These are phyloP conservation scores for Pseudachorutes palmiensis DNA, from an alignment of 1,140 invertebrate species.

Conservation along the genomic window DNA sequence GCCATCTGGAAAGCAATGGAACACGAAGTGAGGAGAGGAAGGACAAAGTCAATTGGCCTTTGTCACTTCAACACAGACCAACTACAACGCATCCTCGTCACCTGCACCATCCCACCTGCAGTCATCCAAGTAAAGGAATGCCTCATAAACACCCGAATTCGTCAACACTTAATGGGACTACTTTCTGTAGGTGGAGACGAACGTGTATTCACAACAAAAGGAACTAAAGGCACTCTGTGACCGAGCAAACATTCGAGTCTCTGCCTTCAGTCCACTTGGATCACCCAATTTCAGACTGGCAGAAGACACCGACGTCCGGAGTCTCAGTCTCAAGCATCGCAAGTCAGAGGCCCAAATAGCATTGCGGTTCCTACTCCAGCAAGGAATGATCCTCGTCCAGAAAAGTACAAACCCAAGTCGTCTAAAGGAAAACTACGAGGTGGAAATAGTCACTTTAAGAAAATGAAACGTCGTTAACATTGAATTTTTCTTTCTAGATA, in stretches of 20 bases:
- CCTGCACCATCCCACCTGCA: constrained; percentile 56
- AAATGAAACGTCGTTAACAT: neutral
- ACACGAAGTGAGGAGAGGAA: constrained; percentile 41
- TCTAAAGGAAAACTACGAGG: constrained; percentile 53
- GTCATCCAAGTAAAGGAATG: constrained; percentile 42
- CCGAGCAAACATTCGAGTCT: constrained; percentile 21
- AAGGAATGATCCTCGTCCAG: constrained; percentile 66
- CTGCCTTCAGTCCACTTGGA: neutral
- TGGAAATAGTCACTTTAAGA: constrained; percentile 11
- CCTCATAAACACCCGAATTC: too few relatives aligned
- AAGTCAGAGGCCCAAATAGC: constrained; percentile 70
- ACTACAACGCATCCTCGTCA: constrained; percentile 46
- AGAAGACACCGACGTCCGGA: constrained; percentile 55
- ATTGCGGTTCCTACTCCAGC: constrained; percentile 63
- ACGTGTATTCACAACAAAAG: constrained; percentile 47
- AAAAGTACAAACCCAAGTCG: constrained; percentile 67
- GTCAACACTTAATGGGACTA: too few relatives aligned
- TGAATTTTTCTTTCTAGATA: constrained; percentile 41
- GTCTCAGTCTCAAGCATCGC: constrained; percentile 57
- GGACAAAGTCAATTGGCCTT: constrained; percentile 54
- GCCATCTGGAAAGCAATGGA: constrained; percentile 58
- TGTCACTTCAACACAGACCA: constrained; percentile 53
- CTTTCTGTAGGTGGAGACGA: constrained; percentile 39
- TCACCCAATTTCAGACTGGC: constrained; percentile 49
- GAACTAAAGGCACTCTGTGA: constrained; percentile 43